phyloP scores from a whole-genome alignment of 2,888 invertebrate species.

The Troglohyphantes excavatus region DNA sequence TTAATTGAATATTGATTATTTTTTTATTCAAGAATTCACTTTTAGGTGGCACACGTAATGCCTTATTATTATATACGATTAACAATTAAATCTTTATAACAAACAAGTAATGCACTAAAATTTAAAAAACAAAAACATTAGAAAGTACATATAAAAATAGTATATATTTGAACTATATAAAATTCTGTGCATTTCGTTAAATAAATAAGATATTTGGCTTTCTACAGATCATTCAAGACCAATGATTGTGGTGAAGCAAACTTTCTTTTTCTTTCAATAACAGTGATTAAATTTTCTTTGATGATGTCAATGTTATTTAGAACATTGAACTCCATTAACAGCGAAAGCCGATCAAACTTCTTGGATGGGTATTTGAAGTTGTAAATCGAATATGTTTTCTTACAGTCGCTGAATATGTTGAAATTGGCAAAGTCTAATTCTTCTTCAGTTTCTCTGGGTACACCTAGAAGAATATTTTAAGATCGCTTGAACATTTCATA shows the following conservation, averaged over 20 bases:
- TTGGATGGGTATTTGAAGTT: conserved; percentile 83
- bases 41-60: too few species aligned
- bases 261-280: conserved; percentile 79
- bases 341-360: conserved; percentile 83
- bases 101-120: too few species aligned
- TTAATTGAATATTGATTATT: too few species aligned
- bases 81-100: too few species aligned
- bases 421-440: conserved; percentile 83
- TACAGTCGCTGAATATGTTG: conserved; percentile 83
- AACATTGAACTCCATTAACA: conserved; percentile 84
- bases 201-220: not conserved
- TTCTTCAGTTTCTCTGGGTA: conserved; percentile 82
- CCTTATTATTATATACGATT: too few species aligned
- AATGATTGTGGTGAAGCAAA: conserved; percentile 25
- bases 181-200: not conserved
- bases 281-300: conserved; percentile 81
- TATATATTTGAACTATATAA: not conserved
- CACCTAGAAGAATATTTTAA: conserved; percentile 81
- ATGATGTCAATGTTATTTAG: conserved; percentile 82
- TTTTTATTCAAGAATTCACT: too few species aligned
- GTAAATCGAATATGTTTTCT: conserved; percentile 83
- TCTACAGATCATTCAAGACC: conserved; percentile 13
- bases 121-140: not conserved
- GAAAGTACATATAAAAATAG: not conserved
- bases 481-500: too few species aligned